Percentiles rank a stretch among this genome's conserved stretches.
phyloP scores from a whole-genome alignment of 2,888 invertebrate species.

The Chironomus riparius region DNA sequence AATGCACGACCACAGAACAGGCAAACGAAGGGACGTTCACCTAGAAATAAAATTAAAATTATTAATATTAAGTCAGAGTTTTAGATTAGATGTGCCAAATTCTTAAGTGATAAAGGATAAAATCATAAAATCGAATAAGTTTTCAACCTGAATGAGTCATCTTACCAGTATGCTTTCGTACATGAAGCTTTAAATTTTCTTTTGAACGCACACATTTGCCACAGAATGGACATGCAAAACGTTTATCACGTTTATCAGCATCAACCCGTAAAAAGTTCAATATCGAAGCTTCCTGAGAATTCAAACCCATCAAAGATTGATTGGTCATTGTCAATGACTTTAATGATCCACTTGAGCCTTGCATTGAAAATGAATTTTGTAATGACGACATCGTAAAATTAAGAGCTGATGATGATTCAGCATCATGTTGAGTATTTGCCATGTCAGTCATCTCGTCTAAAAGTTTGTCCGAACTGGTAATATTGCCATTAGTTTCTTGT shows the following conservation, averaged over 20 bases:
- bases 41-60: constrained; percentile 34
- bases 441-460: background rate
- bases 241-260: constrained; percentile 53
- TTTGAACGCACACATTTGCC: constrained; percentile 83
- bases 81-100: no score
- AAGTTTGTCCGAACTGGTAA: constrained; percentile 14
- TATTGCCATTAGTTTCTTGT: constrained; percentile 27
- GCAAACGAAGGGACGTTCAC: constrained; percentile 84
- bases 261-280: constrained; percentile 57
- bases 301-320: constrained; percentile 44
- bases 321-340: constrained; percentile 46
- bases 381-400: background rate
- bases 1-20: constrained; percentile 82
- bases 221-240: constrained; percentile 82
- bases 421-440: background rate
- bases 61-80: no score
- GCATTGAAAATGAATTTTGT: constrained; percentile 1
- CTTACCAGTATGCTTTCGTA: constrained; percentile 61
- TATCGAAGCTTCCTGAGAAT: constrained; percentile 50
- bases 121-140: no score
- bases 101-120: no score
- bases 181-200: constrained; percentile 79
- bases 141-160: no score
- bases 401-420: constrained; percentile 1
- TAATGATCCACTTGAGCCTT: constrained; percentile 32